Percentiles rank a stretch among this genome's conserved stretches.
Evolutionary conservation across 2,888 invertebrate genomes (phyloP).

Genomic region (Sialis fuliginosa): DNA sequence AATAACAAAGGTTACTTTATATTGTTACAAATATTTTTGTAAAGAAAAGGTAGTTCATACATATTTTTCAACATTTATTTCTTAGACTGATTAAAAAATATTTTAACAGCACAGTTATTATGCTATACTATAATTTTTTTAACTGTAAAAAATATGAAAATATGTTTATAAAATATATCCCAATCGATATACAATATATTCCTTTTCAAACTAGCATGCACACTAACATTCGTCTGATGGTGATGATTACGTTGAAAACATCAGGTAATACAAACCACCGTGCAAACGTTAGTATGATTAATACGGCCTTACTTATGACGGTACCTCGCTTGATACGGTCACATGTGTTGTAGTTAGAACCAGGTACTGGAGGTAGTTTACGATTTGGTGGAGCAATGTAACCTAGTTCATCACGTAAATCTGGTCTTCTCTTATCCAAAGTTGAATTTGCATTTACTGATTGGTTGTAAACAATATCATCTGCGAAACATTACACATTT

Average conservation of each 20-base stretch:
- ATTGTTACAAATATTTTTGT: too few species aligned
- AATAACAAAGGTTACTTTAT: too few species aligned
- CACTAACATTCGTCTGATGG: slow-evolving; percentile 4
- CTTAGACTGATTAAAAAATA: too few species aligned
- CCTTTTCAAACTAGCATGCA: neutral
- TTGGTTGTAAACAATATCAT: slow-evolving; percentile 83
- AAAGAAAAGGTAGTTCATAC: too few species aligned
- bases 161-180: too few species aligned
- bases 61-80: too few species aligned
- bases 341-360: slow-evolving; percentile 85
- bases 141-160: too few species aligned
- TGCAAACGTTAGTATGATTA: slow-evolving; percentile 14
- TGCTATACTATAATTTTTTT: too few species aligned
- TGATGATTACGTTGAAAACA: slow-evolving; percentile 1
- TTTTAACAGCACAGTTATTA: too few species aligned
- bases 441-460: slow-evolving; percentile 50
- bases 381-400: slow-evolving; percentile 88
- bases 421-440: slow-evolving; percentile 66
- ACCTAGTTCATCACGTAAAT: slow-evolving; percentile 72
- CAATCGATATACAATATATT: too few species aligned
- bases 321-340: slow-evolving; percentile 88
- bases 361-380: slow-evolving; percentile 81
- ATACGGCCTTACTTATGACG: slow-evolving; percentile 63
- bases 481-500: slow-evolving; percentile 26
- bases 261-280: neutral